Conservation (phyloP, 2,888 invertebrate species). For the Ennomos quercinarius region DNA sequence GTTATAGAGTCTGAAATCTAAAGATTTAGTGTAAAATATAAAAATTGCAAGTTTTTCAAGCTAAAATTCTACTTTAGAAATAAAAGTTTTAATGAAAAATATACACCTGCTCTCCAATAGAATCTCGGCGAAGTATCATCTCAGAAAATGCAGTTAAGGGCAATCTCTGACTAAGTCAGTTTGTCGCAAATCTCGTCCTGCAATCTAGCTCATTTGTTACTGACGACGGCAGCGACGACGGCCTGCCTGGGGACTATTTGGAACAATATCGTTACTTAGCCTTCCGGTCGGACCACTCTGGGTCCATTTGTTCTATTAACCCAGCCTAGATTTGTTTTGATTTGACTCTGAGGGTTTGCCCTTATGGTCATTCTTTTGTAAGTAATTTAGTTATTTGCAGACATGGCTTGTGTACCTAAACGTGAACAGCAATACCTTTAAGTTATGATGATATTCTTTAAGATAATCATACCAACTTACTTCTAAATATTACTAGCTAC, state of each 20-base stretch:
- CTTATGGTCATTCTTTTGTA: not conserved
- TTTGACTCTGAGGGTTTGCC: not conserved
- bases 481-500: too few relatives aligned
- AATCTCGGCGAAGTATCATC: slow-evolving; percentile 42
- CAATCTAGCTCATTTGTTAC: slow-evolving; percentile 55
- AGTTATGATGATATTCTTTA: too few relatives aligned
- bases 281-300: slow-evolving; percentile 26
- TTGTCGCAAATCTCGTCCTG: slow-evolving; percentile 56
- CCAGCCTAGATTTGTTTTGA: slow-evolving; percentile 2
- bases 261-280: slow-evolving; percentile 50
- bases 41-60: too few relatives aligned
- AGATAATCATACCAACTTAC: too few relatives aligned
- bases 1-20: too few relatives aligned
- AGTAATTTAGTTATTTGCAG: too few relatives aligned
- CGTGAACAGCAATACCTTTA: too few relatives aligned
- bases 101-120: not conserved
- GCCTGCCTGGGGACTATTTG: slow-evolving; percentile 26
- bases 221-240: slow-evolving; percentile 16
- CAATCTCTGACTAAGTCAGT: slow-evolving; percentile 67
- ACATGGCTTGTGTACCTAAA: too few relatives aligned
- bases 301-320: slow-evolving; percentile 22
- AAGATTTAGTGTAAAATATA: too few relatives aligned
- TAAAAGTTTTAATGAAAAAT: slow-evolving; percentile 2
- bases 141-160: slow-evolving; percentile 66
- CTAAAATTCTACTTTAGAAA: not conserved